Evolutionary conservation across 2,113 vertebrate species (phyloP).

Genomic region (Coreoperca whiteheadi): DNA sequence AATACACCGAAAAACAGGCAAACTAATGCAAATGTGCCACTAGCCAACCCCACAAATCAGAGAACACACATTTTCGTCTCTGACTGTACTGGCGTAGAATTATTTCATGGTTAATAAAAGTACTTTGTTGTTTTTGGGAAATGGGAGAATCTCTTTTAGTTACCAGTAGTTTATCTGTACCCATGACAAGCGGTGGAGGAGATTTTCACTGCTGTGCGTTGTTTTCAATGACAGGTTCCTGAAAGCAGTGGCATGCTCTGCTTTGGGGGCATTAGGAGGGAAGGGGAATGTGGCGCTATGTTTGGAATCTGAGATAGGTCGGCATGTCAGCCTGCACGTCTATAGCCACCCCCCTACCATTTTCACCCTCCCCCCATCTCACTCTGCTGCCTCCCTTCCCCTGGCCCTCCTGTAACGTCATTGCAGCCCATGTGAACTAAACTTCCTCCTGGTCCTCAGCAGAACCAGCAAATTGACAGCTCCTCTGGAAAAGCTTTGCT

Average conservation of each 20-base stretch:
- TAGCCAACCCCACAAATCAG: background rate
- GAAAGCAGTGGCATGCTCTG: conserved; percentile 55
- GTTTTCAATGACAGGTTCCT: conserved; percentile 56
- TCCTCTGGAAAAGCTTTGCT: conserved; percentile 16
- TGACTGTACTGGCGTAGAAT: background rate
- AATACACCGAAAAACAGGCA: background rate
- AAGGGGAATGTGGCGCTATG: conserved; percentile 79
- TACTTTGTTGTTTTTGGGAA: background rate
- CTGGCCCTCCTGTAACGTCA: conserved; percentile 30
- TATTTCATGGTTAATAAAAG: background rate
- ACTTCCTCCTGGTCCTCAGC: conserved; percentile 56
- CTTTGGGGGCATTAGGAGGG: conserved; percentile 58
- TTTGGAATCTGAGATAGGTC: conserved; percentile 78
- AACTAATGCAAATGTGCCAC: background rate
- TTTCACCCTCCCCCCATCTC: conserved; percentile 26
- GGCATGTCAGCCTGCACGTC: conserved; percentile 76
- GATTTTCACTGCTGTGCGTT: conserved; percentile 47
- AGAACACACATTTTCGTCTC: background rate
- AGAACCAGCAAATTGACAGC: conserved; percentile 45
- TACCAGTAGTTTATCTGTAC: conserved; percentile 15
- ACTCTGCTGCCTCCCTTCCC: conserved; percentile 29
- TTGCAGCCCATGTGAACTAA: conserved; percentile 57
- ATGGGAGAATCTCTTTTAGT: conserved; percentile 5
- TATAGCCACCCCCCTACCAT: conserved; percentile 43
- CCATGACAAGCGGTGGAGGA: conserved; percentile 15